Percentiles rank a stretch among this genome's conserved stretches.
phyloP scores from a whole-genome alignment of 2,797 vertebrate genomes.

The Odontamblyopus rebecca region DNA sequence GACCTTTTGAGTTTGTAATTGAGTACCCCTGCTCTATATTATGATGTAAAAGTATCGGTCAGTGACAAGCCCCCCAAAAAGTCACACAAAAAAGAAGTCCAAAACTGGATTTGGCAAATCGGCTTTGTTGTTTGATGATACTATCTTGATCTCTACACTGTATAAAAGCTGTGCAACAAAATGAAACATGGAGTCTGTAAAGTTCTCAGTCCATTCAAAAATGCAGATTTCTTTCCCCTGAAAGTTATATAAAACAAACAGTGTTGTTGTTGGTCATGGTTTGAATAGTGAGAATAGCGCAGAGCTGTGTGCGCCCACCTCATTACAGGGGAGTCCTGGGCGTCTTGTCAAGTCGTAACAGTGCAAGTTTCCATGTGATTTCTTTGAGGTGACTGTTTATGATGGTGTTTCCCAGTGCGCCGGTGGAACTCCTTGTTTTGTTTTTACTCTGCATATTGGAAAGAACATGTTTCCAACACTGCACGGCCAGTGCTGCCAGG shows the following conservation, averaged over 20 bases:
- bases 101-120: no score
- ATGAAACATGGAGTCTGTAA: background rate
- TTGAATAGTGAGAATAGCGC: slow-evolving; percentile 48
- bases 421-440: slow-evolving; percentile 67
- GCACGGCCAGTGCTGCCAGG: slow-evolving; percentile 77
- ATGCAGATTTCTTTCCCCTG: no score
- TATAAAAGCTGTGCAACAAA: no score
- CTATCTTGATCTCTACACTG: no score
- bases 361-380: slow-evolving; percentile 68
- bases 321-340: slow-evolving; percentile 64
- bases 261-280: background rate
- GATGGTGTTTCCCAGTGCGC: slow-evolving; percentile 76
- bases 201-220: background rate
- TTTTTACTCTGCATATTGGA: slow-evolving; percentile 81
- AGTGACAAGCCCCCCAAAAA: no score
- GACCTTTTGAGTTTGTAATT: no score
- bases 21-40: no score
- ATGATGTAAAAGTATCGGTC: no score
- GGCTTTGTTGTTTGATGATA: no score
- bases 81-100: no score
- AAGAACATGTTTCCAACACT: slow-evolving; percentile 89
- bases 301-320: slow-evolving; percentile 38
- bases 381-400: slow-evolving; percentile 70
- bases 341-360: slow-evolving; percentile 57
- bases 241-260: background rate